phyloP scores from a whole-genome alignment of 2,797 vertebrate genomes.

The Coregonus sp. region DNA sequence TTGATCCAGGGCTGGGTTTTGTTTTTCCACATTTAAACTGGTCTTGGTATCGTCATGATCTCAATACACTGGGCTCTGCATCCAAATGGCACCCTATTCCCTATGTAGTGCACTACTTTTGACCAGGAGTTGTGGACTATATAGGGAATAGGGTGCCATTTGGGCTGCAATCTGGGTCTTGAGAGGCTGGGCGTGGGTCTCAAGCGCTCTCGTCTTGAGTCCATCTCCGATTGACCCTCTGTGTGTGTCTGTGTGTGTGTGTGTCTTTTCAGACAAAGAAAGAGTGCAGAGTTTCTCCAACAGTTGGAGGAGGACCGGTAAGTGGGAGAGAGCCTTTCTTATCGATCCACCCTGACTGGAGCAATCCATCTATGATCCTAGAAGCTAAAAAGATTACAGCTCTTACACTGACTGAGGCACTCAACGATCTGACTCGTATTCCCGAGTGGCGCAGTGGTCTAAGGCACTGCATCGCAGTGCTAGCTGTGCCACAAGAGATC shows the following conservation, averaged over 20 bases:
- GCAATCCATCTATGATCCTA: not conserved
- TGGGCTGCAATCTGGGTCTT: too few species aligned
- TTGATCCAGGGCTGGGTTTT: too few species aligned
- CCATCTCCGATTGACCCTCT: not conserved
- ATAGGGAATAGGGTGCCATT: too few species aligned
- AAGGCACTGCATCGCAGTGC: too few species aligned
- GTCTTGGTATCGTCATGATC: too few species aligned
- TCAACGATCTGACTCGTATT: not conserved
- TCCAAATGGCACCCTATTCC: not conserved
- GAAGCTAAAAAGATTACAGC: not conserved
- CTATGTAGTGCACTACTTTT: not conserved
- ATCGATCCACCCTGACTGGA: not conserved
- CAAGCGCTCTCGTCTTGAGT: too few species aligned
- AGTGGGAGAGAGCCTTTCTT: constrained; percentile 21
- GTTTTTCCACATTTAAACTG: too few species aligned
- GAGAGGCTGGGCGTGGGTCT: too few species aligned
- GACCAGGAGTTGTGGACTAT: too few species aligned
- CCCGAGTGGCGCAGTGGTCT: too few species aligned
- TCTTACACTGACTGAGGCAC: not conserved
- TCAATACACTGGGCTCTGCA: not conserved
- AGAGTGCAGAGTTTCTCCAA: constrained; percentile 87
- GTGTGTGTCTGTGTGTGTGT: constrained; percentile 8
- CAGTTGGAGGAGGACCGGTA: constrained; percentile 92
- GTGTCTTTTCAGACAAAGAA: constrained; percentile 80
- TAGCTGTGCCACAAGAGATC: too few species aligned